Conservation (phyloP, 2,113 vertebrate species). For the Camarhynchus parvulus region DNA sequence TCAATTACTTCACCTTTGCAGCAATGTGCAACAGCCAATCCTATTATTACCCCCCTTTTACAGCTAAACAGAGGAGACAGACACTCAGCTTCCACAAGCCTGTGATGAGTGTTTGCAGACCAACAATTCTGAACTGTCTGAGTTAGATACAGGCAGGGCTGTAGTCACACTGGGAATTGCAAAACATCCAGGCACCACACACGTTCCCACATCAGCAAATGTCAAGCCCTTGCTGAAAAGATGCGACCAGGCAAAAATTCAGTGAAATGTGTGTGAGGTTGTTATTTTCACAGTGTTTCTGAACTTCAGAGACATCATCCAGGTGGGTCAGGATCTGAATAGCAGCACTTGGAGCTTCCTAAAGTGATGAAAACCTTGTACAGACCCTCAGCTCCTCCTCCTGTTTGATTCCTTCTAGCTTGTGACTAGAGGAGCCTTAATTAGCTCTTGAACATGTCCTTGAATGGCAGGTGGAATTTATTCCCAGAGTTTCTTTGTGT, state of each 20-base stretch:
- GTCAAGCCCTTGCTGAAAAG: not conserved
- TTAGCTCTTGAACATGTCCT: slow-evolving; percentile 6
- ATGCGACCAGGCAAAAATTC: not conserved
- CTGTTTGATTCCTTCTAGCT: not conserved
- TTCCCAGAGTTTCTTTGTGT: not conserved
- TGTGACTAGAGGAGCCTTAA: not conserved
- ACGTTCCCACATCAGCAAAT: not conserved
- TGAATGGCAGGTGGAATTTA: slow-evolving; percentile 19
- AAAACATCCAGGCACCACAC: not conserved
- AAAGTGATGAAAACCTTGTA: not conserved
- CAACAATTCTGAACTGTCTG: not conserved
- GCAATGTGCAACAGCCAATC: not conserved
- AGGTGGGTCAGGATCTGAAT: not conserved
- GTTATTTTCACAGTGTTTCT: not conserved
- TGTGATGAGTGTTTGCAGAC: not conserved
- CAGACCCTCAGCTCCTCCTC: not conserved
- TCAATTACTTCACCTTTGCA: not conserved
- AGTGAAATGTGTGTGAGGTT: not conserved
- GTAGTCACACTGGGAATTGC: not conserved
- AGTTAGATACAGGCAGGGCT: not conserved
- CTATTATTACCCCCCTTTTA: not conserved
- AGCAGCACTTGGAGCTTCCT: not conserved
- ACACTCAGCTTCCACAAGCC: not conserved
- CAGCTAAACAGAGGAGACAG: not conserved
- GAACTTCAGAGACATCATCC: not conserved